Evolutionary conservation across 2,113 vertebrate species (phyloP), one percentile per base, ranked within the genome.

Genomic region (Electrona antarctica): DNA sequence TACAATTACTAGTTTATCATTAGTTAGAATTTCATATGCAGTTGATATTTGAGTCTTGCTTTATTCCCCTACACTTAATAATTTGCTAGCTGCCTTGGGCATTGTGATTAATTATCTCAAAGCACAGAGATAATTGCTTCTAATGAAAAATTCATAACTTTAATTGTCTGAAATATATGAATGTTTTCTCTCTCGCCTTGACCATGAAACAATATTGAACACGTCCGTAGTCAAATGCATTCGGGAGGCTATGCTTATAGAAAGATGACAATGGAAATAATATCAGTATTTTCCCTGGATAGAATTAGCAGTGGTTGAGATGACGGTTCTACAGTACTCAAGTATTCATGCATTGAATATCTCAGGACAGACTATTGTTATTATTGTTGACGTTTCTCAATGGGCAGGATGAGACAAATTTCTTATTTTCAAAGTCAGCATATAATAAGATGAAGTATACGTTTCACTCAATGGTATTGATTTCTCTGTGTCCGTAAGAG

Each of bases 401-500:
- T 57, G 59, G 73, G 68, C 60, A 51, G 41, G 60, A 77, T 57
- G 47, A 85, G 79, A 49, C 66, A 15, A 33, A 63, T 66, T 56
- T 79, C 77, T 67, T 74, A 67, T 79, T 81, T 79, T 74, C 76
- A 83, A 77, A 81, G 86, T 79, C 78, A 51, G 52, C 51, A 61
- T 0, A 7, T 71, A 85, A 87, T 64, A 81, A 87, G 82, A 89
- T 82, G 48, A 76, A 88, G 15, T 51, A 75, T 51, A 75, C 3
- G 57, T 70, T 54, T 84, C 78, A 55, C 69, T 86, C 68, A 66
- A 2, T 64, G 60, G 64, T 88, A 89, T 88, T 69, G 89, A 88
- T 89, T 82, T 69, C 60, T 73, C 55, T 1, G 29, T 75, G 81
- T 84, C 79, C 76, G 81, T 76, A 85, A 85, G 85, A 82, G 85